A percentile compares a stretch with the other conserved stretches of the same genome.
These are phyloP conservation scores for Malaclemys terrapin DNA, from an alignment of 2,113 vertebrate species.

Conservation along the genomic window DNA sequence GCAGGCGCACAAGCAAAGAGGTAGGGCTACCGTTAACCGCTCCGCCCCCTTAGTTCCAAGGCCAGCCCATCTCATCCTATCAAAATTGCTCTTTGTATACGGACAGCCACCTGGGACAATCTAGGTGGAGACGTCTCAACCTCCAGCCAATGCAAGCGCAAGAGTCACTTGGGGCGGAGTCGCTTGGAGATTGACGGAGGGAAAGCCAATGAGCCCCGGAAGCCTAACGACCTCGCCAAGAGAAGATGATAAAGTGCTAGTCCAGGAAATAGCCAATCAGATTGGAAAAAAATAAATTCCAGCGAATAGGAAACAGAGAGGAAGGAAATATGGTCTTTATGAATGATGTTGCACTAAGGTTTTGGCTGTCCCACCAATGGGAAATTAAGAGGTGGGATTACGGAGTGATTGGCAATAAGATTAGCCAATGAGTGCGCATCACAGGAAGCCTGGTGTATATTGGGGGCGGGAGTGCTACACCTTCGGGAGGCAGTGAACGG, in stretches of 20 bases:
- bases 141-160: background rate
- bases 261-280: background rate
- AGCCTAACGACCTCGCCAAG: background rate
- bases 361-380: background rate
- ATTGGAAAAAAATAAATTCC: background rate
- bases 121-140: accelerated
- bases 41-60: too few species aligned
- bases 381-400: background rate
- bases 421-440: background rate
- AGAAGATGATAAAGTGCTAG: background rate
- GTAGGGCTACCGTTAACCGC: background rate
- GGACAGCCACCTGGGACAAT: background rate
- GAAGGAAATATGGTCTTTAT: background rate
- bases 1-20: slow-evolving; percentile 15
- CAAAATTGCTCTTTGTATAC: accelerated
- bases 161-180: accelerated
- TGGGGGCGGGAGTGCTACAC: background rate
- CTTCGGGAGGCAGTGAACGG: background rate
- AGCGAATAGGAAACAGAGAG: background rate
- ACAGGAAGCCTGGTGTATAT: accelerated
- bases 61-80: background rate
- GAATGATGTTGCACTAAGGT: too few species aligned
- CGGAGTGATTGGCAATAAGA: background rate
- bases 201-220: background rate
- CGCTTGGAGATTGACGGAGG: background rate